Base-by-base conservation (phyloP, 2,113 vertebrate species). In the Pipra filicauda region DNA sequence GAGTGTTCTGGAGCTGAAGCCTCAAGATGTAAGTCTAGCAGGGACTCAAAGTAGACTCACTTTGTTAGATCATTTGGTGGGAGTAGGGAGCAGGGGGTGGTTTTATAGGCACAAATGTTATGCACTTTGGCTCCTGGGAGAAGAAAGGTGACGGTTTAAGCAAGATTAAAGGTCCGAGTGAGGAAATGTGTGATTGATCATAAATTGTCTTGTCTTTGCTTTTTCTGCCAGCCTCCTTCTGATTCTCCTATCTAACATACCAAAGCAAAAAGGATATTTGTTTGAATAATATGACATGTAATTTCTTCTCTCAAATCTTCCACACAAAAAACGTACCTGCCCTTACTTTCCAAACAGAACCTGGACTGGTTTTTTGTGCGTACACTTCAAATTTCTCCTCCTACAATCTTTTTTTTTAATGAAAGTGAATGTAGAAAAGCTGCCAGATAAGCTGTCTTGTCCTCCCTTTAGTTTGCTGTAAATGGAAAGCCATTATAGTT, bases 401-500 rank as follows among this genome's bases (percentile, higher is more conserved):
- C 65, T 74, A 71, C 52, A 67, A 30, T 65, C 11, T 54, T 52
- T 65, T 76, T 62, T 71, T 80, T 26, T 5, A 71, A 87, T 69
- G 43, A 52, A 90, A 79, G 37, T 19, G 26, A 82, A 88, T 19
- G 17, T 46, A 71, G 61, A 82, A 85, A 94, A 93, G 24, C 21
- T 85, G 37, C 39, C 33, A 94, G 70, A 87, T 71, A 90, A 85
- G 4, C 27, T 72, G 6, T 70, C 43, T 54, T 77, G 44, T 49
- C 27, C 37, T 79, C 49, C 23, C 61, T 49, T 85, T 82, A 88
- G 51, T 70, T 59, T 92, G 33, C 62, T 83, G 11, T 61, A 78
- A 90, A 59, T 77, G 48, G 24, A 79, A 97, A 87, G 31, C 57
- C 79, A 65, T 93, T 95, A 88, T 5, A 92, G 70, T 28, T 70